Evolutionary conservation across 2,797 vertebrate species (phyloP).

Genomic region (Sebastes aleutianus): DNA sequence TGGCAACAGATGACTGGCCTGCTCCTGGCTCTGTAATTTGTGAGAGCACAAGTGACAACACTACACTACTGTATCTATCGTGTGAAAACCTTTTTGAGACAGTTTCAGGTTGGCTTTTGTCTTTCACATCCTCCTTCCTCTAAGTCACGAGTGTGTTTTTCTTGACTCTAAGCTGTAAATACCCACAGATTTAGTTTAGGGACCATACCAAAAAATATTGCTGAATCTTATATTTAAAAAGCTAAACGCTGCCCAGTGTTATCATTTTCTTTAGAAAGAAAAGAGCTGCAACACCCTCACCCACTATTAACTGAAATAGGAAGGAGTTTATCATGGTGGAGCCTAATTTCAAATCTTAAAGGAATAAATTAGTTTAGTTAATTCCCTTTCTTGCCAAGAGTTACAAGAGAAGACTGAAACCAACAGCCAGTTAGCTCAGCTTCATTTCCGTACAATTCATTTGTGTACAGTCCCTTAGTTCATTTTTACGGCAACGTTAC

Average conservation of each 20-base stretch:
- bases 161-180: neutral
- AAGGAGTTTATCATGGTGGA: neutral
- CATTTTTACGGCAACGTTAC: neutral
- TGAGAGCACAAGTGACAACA: neutral
- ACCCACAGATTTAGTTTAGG: neutral
- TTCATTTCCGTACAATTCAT: neutral
- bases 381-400: neutral
- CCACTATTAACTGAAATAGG: neutral
- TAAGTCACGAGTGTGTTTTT: neutral
- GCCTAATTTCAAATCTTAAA: neutral
- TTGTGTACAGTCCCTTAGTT: neutral
- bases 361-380: neutral
- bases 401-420: neutral
- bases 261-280: neutral
- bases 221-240: neutral
- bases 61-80: neutral
- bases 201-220: neutral
- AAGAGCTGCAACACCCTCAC: neutral
- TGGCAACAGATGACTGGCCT: neutral
- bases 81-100: neutral
- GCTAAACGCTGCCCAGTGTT: neutral
- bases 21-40: neutral
- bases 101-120: neutral
- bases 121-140: neutral
- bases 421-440: neutral